phyloP scores from a whole-genome alignment of 1,140 invertebrate genomes.

The Triops longicaudatus region DNA sequence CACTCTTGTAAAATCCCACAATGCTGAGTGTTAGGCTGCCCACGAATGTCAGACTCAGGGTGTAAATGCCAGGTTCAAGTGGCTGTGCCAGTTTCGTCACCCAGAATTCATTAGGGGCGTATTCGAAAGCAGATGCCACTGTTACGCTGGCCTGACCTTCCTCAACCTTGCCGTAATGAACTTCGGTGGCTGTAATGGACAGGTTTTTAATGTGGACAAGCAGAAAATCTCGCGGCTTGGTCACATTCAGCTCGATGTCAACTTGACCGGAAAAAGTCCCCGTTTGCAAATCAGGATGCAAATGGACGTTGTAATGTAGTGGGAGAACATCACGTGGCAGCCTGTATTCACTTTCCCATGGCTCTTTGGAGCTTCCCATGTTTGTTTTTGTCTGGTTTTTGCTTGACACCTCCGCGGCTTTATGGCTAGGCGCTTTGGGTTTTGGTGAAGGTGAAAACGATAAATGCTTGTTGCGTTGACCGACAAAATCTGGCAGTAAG shows the following conservation, averaged over 20 bases:
- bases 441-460: background rate
- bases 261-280: slow-evolving; percentile 63
- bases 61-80: slow-evolving; percentile 51
- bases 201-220: slow-evolving; percentile 60
- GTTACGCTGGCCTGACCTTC: slow-evolving; percentile 35
- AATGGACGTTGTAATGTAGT: slow-evolving; percentile 56
- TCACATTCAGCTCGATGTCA: slow-evolving; percentile 55
- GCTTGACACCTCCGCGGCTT: background rate
- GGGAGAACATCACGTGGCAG: slow-evolving; percentile 40
- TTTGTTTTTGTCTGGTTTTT: slow-evolving; percentile 16
- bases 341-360: slow-evolving; percentile 39
- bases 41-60: slow-evolving; percentile 54
- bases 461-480: background rate
- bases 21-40: slow-evolving; percentile 56
- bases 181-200: slow-evolving; percentile 42
- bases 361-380: slow-evolving; percentile 32
- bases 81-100: slow-evolving; percentile 48
- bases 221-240: slow-evolving; percentile 50
- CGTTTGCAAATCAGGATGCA: slow-evolving; percentile 60
- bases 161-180: slow-evolving; percentile 36
- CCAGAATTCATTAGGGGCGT: slow-evolving; percentile 55
- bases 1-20: slow-evolving; percentile 69
- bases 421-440: background rate
- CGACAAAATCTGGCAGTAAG: slow-evolving; percentile 1
- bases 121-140: slow-evolving; percentile 42